phyloP scores from a whole-genome alignment of 2,888 invertebrate genomes.

The Leptogaster cylindrica region DNA sequence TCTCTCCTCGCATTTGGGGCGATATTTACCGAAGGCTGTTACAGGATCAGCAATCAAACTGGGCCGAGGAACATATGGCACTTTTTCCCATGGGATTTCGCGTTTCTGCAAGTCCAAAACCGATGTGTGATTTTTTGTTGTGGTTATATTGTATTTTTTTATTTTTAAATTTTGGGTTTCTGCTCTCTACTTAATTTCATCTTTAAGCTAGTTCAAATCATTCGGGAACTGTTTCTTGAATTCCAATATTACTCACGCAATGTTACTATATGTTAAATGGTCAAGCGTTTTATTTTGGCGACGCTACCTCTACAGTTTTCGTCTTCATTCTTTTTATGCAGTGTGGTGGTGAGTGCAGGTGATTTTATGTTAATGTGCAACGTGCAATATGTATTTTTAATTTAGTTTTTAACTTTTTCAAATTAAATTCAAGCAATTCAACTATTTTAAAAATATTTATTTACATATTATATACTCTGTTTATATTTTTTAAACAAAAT shows the following conservation, averaged over 20 bases:
- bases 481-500: too few species aligned
- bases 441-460: too few species aligned
- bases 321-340: conserved; percentile 29
- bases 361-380: conserved; percentile 7
- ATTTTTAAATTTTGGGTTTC: too few species aligned
- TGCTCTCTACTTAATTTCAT: conserved; percentile 25
- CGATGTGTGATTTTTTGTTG: conserved; percentile 20
- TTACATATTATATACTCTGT: too few species aligned
- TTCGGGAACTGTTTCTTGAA: conserved; percentile 3
- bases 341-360: conserved; percentile 41
- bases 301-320: neutral
- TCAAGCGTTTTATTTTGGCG: too few species aligned
- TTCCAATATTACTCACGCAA: neutral
- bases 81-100: conserved; percentile 86
- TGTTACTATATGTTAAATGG: too few species aligned
- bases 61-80: conserved; percentile 84
- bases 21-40: conserved; percentile 80
- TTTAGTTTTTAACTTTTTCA: conserved; percentile 6
- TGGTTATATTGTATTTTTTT: conserved; percentile 16
- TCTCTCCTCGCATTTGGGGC: conserved; percentile 56
- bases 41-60: conserved; percentile 84
- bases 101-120: conserved; percentile 69
- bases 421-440: too few species aligned
- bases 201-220: conserved; percentile 6
- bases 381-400: conserved; percentile 8